Percentiles rank a stretch among this genome's conserved stretches.
phyloP scores from a whole-genome alignment of 2,113 vertebrate genomes.

The Saguinus midas region DNA sequence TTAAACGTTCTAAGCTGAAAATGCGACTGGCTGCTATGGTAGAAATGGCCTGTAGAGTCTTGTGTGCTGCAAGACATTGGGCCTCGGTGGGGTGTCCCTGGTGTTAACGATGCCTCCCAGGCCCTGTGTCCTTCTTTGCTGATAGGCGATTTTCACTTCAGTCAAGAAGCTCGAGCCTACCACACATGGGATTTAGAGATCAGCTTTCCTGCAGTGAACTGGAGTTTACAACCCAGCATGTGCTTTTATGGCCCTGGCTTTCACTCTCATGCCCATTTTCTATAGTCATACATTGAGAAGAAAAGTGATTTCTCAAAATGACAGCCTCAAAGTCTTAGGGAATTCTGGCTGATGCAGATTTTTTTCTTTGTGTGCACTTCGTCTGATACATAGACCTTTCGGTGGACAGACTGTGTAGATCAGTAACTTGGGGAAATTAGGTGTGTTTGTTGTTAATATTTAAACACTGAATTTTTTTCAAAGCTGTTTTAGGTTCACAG shows the following conservation, averaged over 20 bases:
- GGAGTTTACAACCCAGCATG: fast-evolving
- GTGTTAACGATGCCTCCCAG: fast-evolving
- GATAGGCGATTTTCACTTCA: background rate
- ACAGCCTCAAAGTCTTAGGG: background rate
- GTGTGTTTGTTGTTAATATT: background rate
- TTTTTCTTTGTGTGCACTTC: background rate
- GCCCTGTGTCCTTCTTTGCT: background rate
- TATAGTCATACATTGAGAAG: fast-evolving
- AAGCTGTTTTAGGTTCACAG: background rate
- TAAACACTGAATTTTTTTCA: background rate
- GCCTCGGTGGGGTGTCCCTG: fast-evolving
- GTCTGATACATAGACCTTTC: background rate
- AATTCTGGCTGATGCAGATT: fast-evolving
- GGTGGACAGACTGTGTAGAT: fast-evolving
- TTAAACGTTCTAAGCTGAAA: background rate
- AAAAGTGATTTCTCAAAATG: background rate
- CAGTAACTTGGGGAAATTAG: no score
- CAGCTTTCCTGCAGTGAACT: background rate
- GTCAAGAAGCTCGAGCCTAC: fast-evolving
- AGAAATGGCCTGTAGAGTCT: fast-evolving
- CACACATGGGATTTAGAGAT: fast-evolving
- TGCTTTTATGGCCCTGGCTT: background rate
- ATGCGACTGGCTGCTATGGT: fast-evolving
- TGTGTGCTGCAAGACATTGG: no score
- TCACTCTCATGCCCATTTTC: background rate